A percentile compares a stretch with the other conserved stretches of the same genome.
Conservation (phyloP, 2,113 vertebrate genomes). For the Calyptommatus sinebrachiatus region DNA sequence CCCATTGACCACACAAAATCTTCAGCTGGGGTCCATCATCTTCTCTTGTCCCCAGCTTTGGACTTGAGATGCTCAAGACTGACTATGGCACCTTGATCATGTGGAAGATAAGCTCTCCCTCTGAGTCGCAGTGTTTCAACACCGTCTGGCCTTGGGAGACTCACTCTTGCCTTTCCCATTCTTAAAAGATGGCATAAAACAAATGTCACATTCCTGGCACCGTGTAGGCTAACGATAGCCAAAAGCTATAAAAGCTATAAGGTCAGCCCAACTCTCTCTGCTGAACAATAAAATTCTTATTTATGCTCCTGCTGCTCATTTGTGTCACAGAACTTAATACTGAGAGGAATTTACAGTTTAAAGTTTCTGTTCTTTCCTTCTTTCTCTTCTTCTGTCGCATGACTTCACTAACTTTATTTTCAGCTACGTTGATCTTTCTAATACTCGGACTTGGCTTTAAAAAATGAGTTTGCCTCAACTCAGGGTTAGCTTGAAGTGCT, state of each 20-base stretch:
- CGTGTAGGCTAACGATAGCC: slow-evolving; percentile 9
- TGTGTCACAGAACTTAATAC: neutral
- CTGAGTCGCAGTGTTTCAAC: neutral
- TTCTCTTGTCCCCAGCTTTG: neutral
- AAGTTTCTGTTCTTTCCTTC: neutral
- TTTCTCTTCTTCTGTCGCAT: neutral
- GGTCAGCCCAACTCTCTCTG: neutral
- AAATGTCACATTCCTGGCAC: slow-evolving; percentile 1
- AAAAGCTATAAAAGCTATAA: neutral
- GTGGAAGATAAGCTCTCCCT: neutral
- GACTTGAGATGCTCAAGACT: neutral
- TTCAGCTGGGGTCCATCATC: too few relatives aligned
- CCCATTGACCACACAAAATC: neutral
- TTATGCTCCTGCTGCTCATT: neutral
- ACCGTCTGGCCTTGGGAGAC: neutral
- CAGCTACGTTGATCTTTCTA: neutral
- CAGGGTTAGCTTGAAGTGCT: too few relatives aligned
- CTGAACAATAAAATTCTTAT: slow-evolving; percentile 2
- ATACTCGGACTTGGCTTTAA: neutral
- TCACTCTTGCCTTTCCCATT: neutral
- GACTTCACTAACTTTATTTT: slow-evolving; percentile 3
- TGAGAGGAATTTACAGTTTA: neutral
- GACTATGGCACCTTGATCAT: neutral
- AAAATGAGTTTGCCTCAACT: neutral
- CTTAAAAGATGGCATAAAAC: slow-evolving; percentile 5